Evolutionary conservation across 2,888 invertebrate species (phyloP).

Genomic region (Glaucopsyche alexis): DNA sequence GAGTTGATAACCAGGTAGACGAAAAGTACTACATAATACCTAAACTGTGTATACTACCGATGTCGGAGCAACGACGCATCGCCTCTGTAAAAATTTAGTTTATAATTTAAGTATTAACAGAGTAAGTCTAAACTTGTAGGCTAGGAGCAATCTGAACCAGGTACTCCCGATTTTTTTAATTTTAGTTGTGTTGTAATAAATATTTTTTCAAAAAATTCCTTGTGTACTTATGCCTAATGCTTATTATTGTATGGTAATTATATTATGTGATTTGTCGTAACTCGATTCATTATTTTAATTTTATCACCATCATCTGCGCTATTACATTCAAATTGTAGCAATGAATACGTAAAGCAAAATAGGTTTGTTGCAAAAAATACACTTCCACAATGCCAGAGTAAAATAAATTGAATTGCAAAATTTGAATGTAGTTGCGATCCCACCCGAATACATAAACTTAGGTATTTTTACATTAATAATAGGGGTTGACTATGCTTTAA

Average conservation of each 20-base stretch:
- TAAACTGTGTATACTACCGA: slow-evolving; percentile 45
- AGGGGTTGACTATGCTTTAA: too few relatives aligned
- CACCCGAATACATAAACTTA: neutral
- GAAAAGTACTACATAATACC: neutral
- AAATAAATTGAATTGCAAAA: neutral
- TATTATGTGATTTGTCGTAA: slow-evolving; percentile 22
- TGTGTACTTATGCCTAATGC: slow-evolving; percentile 29
- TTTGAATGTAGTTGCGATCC: neutral
- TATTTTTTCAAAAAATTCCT: slow-evolving; percentile 52
- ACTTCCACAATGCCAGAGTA: neutral
- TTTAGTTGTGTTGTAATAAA: slow-evolving; percentile 55
- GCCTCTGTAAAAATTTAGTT: slow-evolving; percentile 52
- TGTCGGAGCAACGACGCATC: slow-evolving; percentile 42
- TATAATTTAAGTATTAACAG: slow-evolving; percentile 51
- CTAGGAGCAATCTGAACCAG: slow-evolving; percentile 47
- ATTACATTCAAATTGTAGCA: neutral
- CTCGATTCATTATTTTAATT: slow-evolving; percentile 28
- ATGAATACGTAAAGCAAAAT: neutral
- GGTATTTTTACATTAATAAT: neutral
- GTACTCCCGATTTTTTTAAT: slow-evolving; percentile 56
- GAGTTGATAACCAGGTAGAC: slow-evolving; percentile 31
- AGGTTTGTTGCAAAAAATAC: too few relatives aligned
- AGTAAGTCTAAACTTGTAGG: slow-evolving; percentile 41
- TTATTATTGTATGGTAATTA: slow-evolving; percentile 28
- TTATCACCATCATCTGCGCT: neutral